Base-by-base conservation (phyloP, 2,888 invertebrate species). In the Macroteleia sp. region DNA sequence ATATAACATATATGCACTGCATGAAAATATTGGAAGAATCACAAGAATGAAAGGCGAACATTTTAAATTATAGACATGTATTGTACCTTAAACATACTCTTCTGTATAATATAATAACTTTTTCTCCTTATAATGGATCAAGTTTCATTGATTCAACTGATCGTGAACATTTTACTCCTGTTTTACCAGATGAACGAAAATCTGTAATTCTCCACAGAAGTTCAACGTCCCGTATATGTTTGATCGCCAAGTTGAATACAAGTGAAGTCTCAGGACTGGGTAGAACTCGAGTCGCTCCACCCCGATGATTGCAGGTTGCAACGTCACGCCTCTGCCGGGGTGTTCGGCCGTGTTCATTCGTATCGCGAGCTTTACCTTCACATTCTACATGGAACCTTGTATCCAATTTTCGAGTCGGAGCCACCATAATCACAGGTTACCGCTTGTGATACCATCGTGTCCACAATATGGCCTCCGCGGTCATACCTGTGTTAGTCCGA, bases 221-320 rank as follows among this genome's bases (percentile, higher is more conserved):
- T 80, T 80, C 77, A 80, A 74, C 34, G 77, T 44, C 59, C 75
- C 52, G 34, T 20, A 42, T 42, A 59, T n/a, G 42, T 32, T 16
- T 36, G 34, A 64, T 66, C 19, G 59, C 25, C 28, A 56, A 42
- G 50, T 52, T 34, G 39, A 59, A 56, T 16, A 16, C 36, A 34
- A 25, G 14, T 44, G 36, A 44, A 61, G 71, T 48, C 61, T 54
- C 48, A 66, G 74, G 71, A 80, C 61, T 76, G 73, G 80, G 66
- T 76, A 67, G 78, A 70, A 70, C 64, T 77, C 62, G 78, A 82
- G 80, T 88, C 86, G 91, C 89, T 89, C 90, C 91, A 90, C 90
- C 91, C 90, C 87, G 87, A 90, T 91, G 89, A 91, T 90, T 91
- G 87, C 89, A 88, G 90, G 90, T 90, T 90, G 89, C 88, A 88